These are phyloP conservation scores for Mastigias papua DNA, from an alignment of 30 jellyfish, hydroid and myxozoan species.

Conservation along the genomic window DNA sequence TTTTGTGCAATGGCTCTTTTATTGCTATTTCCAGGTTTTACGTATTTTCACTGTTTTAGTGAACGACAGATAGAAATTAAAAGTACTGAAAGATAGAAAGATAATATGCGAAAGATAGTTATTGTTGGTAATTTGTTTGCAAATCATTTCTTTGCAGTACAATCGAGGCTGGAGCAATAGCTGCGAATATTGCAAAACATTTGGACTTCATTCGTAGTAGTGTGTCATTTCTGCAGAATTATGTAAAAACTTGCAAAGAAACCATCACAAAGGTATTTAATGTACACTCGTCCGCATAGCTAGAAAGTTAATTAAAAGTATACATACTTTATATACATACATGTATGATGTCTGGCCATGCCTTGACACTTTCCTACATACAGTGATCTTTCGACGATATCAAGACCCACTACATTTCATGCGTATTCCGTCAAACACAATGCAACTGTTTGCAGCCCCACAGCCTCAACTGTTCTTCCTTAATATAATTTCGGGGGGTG, in stretches of 20 bases:
- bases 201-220: slow-evolving; percentile 76
- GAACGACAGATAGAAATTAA: background rate
- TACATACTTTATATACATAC: too few relatives aligned
- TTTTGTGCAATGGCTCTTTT: background rate
- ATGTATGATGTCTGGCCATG: too few relatives aligned
- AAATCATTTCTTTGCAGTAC: slow-evolving; percentile 50
- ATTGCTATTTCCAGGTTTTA: background rate
- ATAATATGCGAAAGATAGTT: too few relatives aligned
- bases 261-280: slow-evolving; percentile 41
- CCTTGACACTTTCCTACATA: too few relatives aligned
- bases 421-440: too few relatives aligned
- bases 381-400: too few relatives aligned
- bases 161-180: slow-evolving; percentile 81
- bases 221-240: slow-evolving; percentile 50
- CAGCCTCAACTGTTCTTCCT: too few relatives aligned
- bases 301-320: too few relatives aligned
- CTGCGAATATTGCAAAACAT: slow-evolving; percentile 86
- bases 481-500: too few relatives aligned
- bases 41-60: background rate
- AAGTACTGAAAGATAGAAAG: background rate
- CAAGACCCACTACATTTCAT: too few relatives aligned
- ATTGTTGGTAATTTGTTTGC: background rate
- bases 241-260: slow-evolving; percentile 29
- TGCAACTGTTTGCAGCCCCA: too few relatives aligned
- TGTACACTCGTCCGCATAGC: background rate